A percentile compares a stretch with the other conserved stretches of the same genome.
phyloP scores from a whole-genome alignment of 2,797 vertebrate species.

The Lagocephalus sceleratus region DNA sequence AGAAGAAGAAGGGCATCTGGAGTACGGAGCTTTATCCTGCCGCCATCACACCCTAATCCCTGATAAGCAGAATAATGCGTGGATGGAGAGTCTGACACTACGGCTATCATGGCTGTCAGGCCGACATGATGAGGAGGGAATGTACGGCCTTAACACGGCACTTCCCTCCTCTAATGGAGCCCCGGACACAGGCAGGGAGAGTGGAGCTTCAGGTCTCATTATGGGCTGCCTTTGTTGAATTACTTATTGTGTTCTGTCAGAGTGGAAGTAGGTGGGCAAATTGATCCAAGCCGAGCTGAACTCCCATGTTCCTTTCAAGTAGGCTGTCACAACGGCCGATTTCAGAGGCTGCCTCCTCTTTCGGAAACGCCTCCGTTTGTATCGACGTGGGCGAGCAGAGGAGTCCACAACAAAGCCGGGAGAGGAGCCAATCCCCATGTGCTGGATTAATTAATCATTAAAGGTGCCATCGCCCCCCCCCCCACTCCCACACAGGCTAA shows the following conservation, averaged over 20 bases:
- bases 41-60: too few relatives aligned
- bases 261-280: constrained; percentile 37
- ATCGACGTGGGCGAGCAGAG: constrained; percentile 24
- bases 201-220: neutral
- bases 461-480: constrained; percentile 20
- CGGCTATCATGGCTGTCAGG: too few relatives aligned
- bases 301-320: constrained; percentile 28
- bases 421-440: constrained; percentile 8
- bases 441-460: constrained; percentile 20
- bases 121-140: too few relatives aligned
- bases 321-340: constrained; percentile 1
- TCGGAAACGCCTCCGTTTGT: constrained; percentile 23
- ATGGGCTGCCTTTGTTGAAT: constrained; percentile 37
- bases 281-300: constrained; percentile 58
- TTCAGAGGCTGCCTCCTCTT: constrained; percentile 18
- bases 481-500: constrained; percentile 30
- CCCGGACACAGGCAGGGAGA: too few relatives aligned
- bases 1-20: too few relatives aligned
- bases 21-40: too few relatives aligned
- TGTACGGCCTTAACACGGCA: too few relatives aligned
- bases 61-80: too few relatives aligned
- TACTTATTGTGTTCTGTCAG: constrained; percentile 28
- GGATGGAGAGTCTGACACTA: too few relatives aligned
- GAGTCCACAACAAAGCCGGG: constrained; percentile 22
- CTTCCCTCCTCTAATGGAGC: too few relatives aligned